Base-by-base conservation (phyloP, 53 echinoderm and acorn worm genomes). In the Apostichopus leukothele region DNA sequence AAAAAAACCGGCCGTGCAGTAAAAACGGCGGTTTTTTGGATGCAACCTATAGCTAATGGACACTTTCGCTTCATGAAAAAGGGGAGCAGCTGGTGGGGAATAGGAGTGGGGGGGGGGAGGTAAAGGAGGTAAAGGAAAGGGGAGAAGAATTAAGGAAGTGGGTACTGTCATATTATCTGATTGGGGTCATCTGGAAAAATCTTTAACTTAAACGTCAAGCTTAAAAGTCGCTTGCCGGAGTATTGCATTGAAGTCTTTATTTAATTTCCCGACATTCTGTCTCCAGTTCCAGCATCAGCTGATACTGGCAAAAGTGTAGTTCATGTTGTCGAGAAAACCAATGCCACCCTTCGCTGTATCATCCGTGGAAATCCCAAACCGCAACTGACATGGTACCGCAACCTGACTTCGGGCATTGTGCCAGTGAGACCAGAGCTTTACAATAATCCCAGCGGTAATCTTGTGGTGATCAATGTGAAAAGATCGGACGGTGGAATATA, bases 291-390 rank as follows among this genome's bases (percentile, higher is more conserved):
- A 20, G 88, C 94, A 5, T 78, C 88, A 22, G 73, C 84, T 8
- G 91, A 94, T 55, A 86, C 88, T 67, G 90, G 88, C 20, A 86
- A 90, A 27, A 86, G 61, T 67, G 27, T 90, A 4, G 77, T 80
- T 6, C 66, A 92, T 53, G 89, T 83, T 5, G 90, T 81, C 50
- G 85, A 73, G 8, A 93, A 92, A 74, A 83, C 76, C 51, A 94
- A 94, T 67, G 81, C 90, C n/a, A 96, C 94, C 67, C 88, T 96
- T 16, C 89, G 85, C 18, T 96, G 96, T 79, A 77, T 83, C 23
- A 88, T 89, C 51, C 68, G 52, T 23, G 94, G 94, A 13, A 89
- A 86, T 71, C 94, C 93, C 57, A 89, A 88, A 55, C 94, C 94
- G n/a, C 71, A 76, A 67, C 77, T 94, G 27, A 88, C 89, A 7